These are phyloP conservation scores for Rhinopithecus roxellana DNA, from an alignment of 2,113 vertebrate species.

Conservation along the genomic window DNA sequence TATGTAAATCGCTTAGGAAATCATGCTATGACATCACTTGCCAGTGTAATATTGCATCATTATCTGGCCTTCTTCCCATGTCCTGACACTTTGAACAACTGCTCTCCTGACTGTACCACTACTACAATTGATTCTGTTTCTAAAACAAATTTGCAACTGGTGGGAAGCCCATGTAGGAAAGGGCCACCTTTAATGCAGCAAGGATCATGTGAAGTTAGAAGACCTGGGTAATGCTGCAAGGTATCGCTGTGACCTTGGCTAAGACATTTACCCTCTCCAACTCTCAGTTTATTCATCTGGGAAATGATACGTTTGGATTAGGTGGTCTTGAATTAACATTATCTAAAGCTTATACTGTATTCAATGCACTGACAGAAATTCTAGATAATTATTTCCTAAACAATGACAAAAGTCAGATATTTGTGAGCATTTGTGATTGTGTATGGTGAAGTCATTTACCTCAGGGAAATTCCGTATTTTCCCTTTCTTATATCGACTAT, in stretches of 20 bases:
- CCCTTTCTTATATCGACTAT: not conserved
- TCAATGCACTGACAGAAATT: not conserved
- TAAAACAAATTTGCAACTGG: conserved; percentile 66
- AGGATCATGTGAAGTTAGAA: not conserved
- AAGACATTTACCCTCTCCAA: not conserved
- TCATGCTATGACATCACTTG: conserved; percentile 77
- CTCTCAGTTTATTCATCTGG: not conserved
- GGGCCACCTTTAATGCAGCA: not conserved
- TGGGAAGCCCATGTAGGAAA: conserved; percentile 57
- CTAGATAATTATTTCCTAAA: not conserved
- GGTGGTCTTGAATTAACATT: not conserved
- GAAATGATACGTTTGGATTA: not conserved
- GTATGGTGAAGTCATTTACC: conserved; percentile 18
- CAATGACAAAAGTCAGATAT: not conserved
- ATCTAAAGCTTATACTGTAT: not conserved
- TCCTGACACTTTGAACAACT: conserved; percentile 47
- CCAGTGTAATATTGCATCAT: conserved; percentile 73
- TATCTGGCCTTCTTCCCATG: conserved; percentile 58
- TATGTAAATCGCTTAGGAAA: conserved; percentile 67
- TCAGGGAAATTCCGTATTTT: conserved; percentile 37
- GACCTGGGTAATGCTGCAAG: not conserved
- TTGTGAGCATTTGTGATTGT: not conserved
- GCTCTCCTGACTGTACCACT: conserved; percentile 1
- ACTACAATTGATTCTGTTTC: conserved; percentile 9
- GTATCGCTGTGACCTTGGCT: conserved; percentile 1